Conservation (phyloP, 2,888 invertebrate species). For the Epinotia nisella region DNA sequence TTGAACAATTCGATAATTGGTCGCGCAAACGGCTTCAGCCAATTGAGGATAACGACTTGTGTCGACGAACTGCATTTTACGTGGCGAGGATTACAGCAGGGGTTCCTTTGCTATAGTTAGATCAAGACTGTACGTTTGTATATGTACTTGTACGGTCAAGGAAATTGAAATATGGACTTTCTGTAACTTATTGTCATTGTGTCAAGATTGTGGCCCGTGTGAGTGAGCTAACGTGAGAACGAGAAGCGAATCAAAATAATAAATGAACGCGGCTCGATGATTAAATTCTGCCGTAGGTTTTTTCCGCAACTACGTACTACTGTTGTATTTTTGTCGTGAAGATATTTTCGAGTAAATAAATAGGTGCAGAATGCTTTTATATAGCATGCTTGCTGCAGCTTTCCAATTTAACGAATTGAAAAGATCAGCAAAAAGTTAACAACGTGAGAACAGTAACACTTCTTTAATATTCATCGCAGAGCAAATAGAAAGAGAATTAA, state of each 20-base stretch:
- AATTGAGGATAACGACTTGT: slow-evolving; percentile 69
- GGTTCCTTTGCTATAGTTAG: slow-evolving; percentile 12
- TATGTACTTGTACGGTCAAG: background rate
- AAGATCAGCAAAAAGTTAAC: no score
- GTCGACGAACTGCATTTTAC: slow-evolving; percentile 67
- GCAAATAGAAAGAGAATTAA: background rate
- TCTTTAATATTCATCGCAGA: background rate
- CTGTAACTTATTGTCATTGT: background rate
- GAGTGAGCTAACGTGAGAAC: background rate
- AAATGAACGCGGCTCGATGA: no score
- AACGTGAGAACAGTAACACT: background rate
- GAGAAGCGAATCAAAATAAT: no score
- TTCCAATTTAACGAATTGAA: no score
- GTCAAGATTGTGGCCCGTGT: no score
- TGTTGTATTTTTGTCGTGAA: no score
- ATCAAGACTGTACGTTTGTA: background rate
- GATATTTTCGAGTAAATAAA: no score
- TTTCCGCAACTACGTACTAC: no score
- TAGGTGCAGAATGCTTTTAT: no score
- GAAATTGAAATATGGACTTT: background rate
- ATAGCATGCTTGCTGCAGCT: no score
- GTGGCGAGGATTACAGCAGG: slow-evolving; percentile 38
- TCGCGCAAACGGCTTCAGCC: slow-evolving; percentile 63
- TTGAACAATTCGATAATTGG: slow-evolving; percentile 70
- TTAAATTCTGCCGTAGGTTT: no score